These are phyloP conservation scores for Pocillopora grandis DNA, from an alignment of 92 coral and sea anemone genomes.

Conservation along the genomic window DNA sequence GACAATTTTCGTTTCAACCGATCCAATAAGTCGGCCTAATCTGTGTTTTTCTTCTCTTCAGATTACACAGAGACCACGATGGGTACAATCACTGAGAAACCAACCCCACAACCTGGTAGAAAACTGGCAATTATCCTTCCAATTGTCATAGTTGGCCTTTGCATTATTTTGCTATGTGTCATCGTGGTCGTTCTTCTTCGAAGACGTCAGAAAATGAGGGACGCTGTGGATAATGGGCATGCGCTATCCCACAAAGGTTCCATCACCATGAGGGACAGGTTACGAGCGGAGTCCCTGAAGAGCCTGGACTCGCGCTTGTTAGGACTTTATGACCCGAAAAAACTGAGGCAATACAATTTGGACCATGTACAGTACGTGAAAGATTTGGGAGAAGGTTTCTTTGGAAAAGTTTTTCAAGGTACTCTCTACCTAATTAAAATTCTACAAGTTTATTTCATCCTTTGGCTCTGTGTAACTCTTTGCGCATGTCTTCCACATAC, in stretches of 20 bases:
- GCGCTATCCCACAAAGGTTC: slow-evolving; percentile 62
- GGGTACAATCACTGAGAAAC: no score
- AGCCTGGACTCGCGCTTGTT: slow-evolving; percentile 77
- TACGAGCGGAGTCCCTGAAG: slow-evolving; percentile 87
- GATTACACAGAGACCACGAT: neutral
- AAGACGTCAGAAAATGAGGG: slow-evolving; percentile 41
- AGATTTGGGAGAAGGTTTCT: slow-evolving; percentile 97
- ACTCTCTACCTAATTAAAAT: neutral
- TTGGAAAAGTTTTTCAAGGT: slow-evolving; percentile 99
- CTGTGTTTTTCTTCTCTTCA: neutral
- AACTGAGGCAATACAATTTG: slow-evolving; percentile 75
- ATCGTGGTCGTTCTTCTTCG: slow-evolving; percentile 33
- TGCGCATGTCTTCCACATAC: no score
- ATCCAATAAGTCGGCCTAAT: neutral
- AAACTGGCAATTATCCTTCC: slow-evolving; percentile 47
- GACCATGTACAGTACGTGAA: slow-evolving; percentile 90
- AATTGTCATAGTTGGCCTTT: slow-evolving; percentile 34
- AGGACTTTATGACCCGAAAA: slow-evolving; percentile 77
- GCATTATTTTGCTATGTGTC: slow-evolving; percentile 42
- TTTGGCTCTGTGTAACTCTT: no score
- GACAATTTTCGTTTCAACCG: no score
- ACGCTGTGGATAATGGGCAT: slow-evolving; percentile 52
- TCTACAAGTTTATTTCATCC: neutral
- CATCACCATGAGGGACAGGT: slow-evolving; percentile 77
- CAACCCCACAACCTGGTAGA: slow-evolving; percentile 8